These are phyloP conservation scores for Strix uralensis DNA, from an alignment of 2,113 vertebrate species.

Conservation along the genomic window DNA sequence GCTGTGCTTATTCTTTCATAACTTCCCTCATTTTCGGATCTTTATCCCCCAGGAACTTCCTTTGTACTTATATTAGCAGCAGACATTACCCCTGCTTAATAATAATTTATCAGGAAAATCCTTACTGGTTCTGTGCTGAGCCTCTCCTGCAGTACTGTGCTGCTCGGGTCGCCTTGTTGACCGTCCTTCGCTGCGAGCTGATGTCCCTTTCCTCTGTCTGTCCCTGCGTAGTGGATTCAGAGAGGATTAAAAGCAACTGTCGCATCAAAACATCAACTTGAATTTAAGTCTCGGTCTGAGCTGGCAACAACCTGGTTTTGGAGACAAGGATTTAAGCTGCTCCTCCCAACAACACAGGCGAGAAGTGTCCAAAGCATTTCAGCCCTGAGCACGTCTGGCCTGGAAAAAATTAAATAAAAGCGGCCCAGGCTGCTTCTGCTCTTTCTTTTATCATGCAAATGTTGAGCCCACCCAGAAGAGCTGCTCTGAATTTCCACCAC, in stretches of 20 bases:
- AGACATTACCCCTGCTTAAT: background rate
- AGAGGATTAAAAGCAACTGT: slow-evolving; percentile 45
- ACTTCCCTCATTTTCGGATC: background rate
- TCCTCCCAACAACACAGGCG: background rate
- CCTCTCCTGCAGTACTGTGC: background rate
- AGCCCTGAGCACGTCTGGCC: slow-evolving; percentile 44
- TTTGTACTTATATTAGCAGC: no score
- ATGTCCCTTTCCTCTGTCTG: background rate
- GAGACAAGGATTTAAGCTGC: slow-evolving; percentile 25
- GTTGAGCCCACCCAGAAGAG: background rate
- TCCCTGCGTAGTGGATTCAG: background rate
- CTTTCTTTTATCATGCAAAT: slow-evolving; percentile 60
- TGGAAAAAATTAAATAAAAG: slow-evolving; percentile 31
- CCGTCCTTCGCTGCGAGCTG: background rate
- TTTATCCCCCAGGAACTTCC: no score
- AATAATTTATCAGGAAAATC: background rate
- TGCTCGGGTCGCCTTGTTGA: background rate
- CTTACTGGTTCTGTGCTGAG: slow-evolving; percentile 19
- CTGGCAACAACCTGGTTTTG: slow-evolving; percentile 19
- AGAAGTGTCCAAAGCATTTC: slow-evolving; percentile 32
- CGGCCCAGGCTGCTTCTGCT: slow-evolving; percentile 2
- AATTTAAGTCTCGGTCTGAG: slow-evolving; percentile 59
- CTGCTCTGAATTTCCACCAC: background rate
- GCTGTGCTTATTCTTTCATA: background rate
- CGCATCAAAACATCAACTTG: slow-evolving; percentile 46